Evolutionary conservation across 1,140 invertebrate genomes (phyloP).

Genomic region (Phocides pigmalion): DNA sequence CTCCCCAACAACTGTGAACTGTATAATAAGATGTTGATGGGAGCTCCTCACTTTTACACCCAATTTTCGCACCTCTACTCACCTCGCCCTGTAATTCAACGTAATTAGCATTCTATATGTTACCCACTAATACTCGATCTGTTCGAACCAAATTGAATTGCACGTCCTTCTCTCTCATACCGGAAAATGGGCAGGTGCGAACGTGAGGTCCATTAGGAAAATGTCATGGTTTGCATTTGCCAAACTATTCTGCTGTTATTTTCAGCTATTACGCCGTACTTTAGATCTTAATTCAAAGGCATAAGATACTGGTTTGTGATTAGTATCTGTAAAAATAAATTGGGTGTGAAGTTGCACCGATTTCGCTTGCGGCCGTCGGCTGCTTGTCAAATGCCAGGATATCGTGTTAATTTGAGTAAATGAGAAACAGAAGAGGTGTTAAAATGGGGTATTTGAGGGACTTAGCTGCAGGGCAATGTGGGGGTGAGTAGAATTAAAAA

Average conservation of each 20-base stretch:
- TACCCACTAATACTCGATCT: constrained; percentile 26
- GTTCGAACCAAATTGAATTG: constrained; percentile 32
- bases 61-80: constrained; percentile 62
- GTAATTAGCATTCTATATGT: constrained; percentile 49
- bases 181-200: constrained; percentile 33
- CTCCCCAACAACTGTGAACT: constrained; percentile 23
- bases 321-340: background rate
- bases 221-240: constrained; percentile 35
- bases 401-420: constrained; percentile 55
- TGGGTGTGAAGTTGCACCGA: constrained; percentile 18
- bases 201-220: constrained; percentile 36
- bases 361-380: constrained; percentile 31
- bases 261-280: constrained; percentile 11
- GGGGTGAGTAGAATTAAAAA: constrained; percentile 38
- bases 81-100: constrained; percentile 51
- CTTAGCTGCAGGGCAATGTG: constrained; percentile 39
- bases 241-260: constrained; percentile 8
- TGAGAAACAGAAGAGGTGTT: constrained; percentile 55
- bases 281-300: constrained; percentile 18
- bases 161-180: constrained; percentile 29
- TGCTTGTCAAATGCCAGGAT: constrained; percentile 43
- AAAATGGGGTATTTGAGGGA: constrained; percentile 52
- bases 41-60: constrained; percentile 48
- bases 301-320: constrained; percentile 4
- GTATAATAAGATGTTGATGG: constrained; percentile 40